phyloP scores from a whole-genome alignment of 2,113 vertebrate genomes.

The Zeus faber region DNA sequence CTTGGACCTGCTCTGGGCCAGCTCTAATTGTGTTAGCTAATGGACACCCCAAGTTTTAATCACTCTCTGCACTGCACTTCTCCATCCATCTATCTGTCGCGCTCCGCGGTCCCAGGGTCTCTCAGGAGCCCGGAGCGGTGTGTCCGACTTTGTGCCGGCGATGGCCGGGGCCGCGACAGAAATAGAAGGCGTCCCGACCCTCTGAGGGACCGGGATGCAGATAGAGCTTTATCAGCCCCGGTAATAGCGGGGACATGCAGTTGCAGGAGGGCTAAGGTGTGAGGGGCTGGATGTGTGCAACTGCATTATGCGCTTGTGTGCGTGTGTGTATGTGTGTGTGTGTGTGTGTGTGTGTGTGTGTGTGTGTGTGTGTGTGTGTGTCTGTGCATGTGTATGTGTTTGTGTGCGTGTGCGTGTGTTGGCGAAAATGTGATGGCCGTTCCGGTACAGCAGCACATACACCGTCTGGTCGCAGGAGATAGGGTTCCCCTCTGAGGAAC shows the following conservation, averaged over 20 bases:
- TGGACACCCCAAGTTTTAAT: conserved; percentile 54
- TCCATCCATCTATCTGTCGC: conserved; percentile 38
- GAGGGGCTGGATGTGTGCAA: background rate
- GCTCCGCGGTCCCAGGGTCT: conserved; percentile 35
- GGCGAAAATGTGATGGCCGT: conserved; percentile 47
- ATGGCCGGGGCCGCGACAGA: conserved; percentile 31
- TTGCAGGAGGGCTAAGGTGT: conserved; percentile 32
- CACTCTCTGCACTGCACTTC: conserved; percentile 46
- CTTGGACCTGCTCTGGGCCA: conserved; percentile 22
- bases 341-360: conserved; percentile 6
- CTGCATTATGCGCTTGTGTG: background rate
- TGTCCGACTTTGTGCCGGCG: too few species aligned
- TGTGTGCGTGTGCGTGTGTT: conserved; percentile 1
- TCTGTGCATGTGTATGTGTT: background rate
- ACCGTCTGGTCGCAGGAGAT: conserved; percentile 61
- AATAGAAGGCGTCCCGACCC: conserved; percentile 40
- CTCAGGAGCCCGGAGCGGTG: conserved; percentile 38
- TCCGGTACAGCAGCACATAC: conserved; percentile 25
- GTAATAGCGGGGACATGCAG: conserved; percentile 59
- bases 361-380: background rate
- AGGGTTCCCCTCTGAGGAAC: conserved; percentile 46
- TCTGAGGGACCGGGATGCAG: conserved; percentile 39
- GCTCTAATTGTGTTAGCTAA: conserved; percentile 47
- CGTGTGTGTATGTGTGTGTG: background rate
- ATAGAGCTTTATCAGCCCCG: conserved; percentile 50